Evolutionary conservation across 2,797 vertebrate genomes (phyloP).

Genomic region (Corythornis leucogaster): DNA sequence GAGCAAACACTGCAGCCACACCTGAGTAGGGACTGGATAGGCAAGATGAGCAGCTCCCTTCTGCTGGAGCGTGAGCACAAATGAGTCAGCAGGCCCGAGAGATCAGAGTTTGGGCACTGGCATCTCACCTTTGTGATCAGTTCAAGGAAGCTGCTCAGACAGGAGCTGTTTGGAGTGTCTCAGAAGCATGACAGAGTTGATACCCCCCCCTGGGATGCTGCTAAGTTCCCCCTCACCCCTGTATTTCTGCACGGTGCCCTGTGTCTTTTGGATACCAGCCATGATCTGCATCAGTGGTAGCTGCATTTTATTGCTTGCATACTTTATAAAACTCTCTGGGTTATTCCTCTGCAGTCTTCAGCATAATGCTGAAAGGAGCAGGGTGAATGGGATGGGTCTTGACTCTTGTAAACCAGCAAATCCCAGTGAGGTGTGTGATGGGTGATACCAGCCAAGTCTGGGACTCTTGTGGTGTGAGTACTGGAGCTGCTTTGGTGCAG

Average conservation of each 20-base stretch:
- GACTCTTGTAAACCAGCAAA: neutral
- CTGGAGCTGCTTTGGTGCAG: neutral
- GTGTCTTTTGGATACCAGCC: neutral
- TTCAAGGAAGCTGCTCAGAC: neutral
- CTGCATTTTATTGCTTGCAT: neutral
- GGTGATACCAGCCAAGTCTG: neutral
- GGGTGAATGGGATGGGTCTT: neutral
- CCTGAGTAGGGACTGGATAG: conserved; percentile 13
- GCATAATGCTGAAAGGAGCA: neutral
- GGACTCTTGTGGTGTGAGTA: neutral
- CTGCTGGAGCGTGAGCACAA: neutral
- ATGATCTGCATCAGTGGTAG: rapidly evolving
- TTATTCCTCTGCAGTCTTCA: rapidly evolving
- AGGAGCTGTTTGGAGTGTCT: neutral
- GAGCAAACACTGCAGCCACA: neutral
- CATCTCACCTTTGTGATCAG: neutral
- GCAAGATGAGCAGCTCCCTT: conserved; percentile 19
- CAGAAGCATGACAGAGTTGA: neutral
- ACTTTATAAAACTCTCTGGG: rapidly evolving
- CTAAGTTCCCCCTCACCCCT: rapidly evolving
- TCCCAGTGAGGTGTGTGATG: rapidly evolving
- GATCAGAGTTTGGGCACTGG: neutral
- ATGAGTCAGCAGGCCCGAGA: neutral
- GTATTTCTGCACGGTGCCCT: neutral
- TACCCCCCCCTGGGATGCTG: neutral